Base-by-base conservation (phyloP, 2,888 invertebrate genomes). In the Hyalella azteca region DNA sequence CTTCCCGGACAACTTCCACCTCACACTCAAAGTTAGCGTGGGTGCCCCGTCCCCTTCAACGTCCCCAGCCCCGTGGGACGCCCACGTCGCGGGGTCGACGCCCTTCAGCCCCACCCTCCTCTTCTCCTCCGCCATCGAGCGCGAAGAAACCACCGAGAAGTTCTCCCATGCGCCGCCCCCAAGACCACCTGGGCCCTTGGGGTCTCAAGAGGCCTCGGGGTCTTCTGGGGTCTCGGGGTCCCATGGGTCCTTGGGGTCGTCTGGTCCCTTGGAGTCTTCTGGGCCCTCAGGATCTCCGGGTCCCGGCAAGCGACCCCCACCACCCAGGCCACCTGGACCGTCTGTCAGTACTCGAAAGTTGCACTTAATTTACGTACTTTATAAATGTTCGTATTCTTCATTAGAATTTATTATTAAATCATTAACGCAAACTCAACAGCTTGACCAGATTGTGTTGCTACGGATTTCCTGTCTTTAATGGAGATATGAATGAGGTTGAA, bases 131-230 rank as follows among this genome's bases (percentile, higher is more conserved):
- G 92, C 92, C 79, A 88, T 94, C 79, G 95, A 95, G 87, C 92
- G 93, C 88, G 94, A 94, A 83, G 95, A 95, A 88, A 93, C 93
- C 86, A 90, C 93, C 39, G 95, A 95, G 86, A 94, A 93, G 87
- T 95, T 95, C 87, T 93, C 94, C 93, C 87, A 89, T 87, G 39
- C 60, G 22, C 32, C 60, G 45, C 50, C 73, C 45, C 79, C 73
- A 36, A n/a, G 79, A 79, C 50, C 79, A 26, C 22, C 79, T 39
- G 73, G 49, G 7, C 40, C 73, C 19, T 59, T 41, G 39, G 54
- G 48, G 3, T 9, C 36, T 32, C n/a, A 13, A 15, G 36, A 19
- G 77, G 45, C 41, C 11, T 15, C 41, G 19, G 77, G 48, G 49
- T 49, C 29, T 3, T 22, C 48, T 5, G 36, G 41, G 77, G 48